Conservation (phyloP, 2,888 invertebrate genomes). For the Melanostoma mellinum region DNA sequence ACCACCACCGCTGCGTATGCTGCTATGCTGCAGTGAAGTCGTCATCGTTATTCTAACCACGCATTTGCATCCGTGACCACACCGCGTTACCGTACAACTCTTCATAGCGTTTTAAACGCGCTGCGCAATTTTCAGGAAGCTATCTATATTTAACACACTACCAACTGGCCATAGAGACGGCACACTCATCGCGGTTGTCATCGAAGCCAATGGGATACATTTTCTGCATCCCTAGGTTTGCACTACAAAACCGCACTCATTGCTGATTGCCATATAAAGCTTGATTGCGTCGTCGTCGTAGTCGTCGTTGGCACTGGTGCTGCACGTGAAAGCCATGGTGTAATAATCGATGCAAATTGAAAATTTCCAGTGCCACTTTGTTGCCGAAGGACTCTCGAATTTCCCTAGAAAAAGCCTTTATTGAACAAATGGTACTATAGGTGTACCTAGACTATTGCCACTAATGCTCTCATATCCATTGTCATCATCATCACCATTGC, state of each 20-base stretch:
- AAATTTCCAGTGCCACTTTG: conserved; percentile 43
- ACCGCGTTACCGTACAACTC: conserved; percentile 56
- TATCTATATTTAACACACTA: conserved; percentile 68
- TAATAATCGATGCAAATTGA: conserved; percentile 69
- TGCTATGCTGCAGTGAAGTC: conserved; percentile 29
- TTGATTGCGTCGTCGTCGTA: conserved; percentile 24
- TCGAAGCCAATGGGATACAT: conserved; percentile 46
- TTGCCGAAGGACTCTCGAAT: conserved; percentile 15
- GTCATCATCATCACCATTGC: conserved; percentile 29
- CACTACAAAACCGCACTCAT: conserved; percentile 54
- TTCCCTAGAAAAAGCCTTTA: not conserved
- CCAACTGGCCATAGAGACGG: conserved; percentile 45
- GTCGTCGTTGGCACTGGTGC: conserved; percentile 3
- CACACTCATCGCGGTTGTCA: conserved; percentile 57
- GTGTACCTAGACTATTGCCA: conserved; percentile 19
- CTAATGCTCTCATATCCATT: conserved; percentile 53
- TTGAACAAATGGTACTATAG: conserved; percentile 32
- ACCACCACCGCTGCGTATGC: conserved; percentile 16
- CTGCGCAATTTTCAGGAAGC: conserved; percentile 64
- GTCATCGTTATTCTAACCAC: conserved; percentile 64
- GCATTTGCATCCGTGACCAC: conserved; percentile 67
- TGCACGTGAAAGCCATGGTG: conserved; percentile 37
- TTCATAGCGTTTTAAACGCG: conserved; percentile 55
- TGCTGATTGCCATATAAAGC: conserved; percentile 32
- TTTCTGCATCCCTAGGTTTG: conserved; percentile 39